Base-by-base conservation (phyloP, 2,113 vertebrate species). In the Nettapus auritus region DNA sequence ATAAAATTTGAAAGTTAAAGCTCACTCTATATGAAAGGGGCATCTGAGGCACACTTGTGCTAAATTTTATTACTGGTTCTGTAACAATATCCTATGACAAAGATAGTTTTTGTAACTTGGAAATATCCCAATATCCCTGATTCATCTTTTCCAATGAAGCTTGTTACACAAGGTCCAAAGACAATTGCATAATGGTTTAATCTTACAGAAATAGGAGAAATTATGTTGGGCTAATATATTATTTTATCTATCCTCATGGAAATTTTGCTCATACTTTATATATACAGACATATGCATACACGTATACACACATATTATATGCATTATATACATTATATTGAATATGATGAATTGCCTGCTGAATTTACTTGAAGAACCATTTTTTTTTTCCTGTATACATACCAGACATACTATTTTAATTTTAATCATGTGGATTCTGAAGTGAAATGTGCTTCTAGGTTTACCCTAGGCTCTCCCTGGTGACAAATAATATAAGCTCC, bases 401-500 rank as follows among this genome's bases (percentile, higher is more conserved):
- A 94, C 75, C 93, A 93, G 90, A 86, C 92, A 88, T 80, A 74
- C 40, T 95, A 94, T 93, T 94, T 97, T 97, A 94, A 97, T 96
- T 97, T 97, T 96, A 96, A 93, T 97, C 89, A 94, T 91, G 88
- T 97, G 94, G 83, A 90, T 95, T 95, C 82, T 80, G 88, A 96
- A 95, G 66, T 69, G 38, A 98, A 96, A 93, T 91, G 81, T 86
- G 69, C 91, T 97, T 96, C 94, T 97, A 95, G 83, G 62, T 96
- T 97, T 97, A 97, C 93, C 90, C 85, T 86, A 93, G 66, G 53
- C 77, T 97, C 80, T 97, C 86, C 79, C 93, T 94, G 77, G 89
- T 97, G 93, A 94, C 93, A 97, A 98, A 96, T 96, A 97, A 94
- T 95, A 95, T 92, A 93, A 96, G 87, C 40, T 96, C 71, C 89